phyloP scores from a whole-genome alignment of 2,797 vertebrate genomes.

The Buceros bicornis region DNA sequence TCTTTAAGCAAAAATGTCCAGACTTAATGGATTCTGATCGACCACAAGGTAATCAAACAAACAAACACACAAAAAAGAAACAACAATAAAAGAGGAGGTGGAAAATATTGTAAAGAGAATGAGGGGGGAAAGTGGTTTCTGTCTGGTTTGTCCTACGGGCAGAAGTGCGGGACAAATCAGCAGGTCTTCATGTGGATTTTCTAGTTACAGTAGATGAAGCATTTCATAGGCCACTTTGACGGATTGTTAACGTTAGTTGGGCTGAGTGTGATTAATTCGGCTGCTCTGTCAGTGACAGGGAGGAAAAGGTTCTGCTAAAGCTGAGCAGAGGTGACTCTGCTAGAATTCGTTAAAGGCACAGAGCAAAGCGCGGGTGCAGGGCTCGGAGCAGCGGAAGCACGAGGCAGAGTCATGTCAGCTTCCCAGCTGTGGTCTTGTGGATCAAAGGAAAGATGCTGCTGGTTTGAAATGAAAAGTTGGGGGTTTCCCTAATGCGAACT shows the following conservation, averaged over 20 bases:
- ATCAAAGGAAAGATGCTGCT: slow-evolving; percentile 60
- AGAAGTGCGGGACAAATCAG: slow-evolving; percentile 84
- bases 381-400: not conserved
- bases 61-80: not conserved
- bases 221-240: slow-evolving; percentile 86
- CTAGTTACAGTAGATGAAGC: slow-evolving; percentile 89
- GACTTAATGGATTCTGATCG: not conserved
- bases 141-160: slow-evolving; percentile 83
- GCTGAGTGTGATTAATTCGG: slow-evolving; percentile 96
- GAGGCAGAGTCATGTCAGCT: not conserved
- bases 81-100: not conserved
- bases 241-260: slow-evolving; percentile 92
- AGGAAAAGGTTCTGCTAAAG: slow-evolving; percentile 82
- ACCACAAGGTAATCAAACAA: not conserved
- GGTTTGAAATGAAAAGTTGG: slow-evolving; percentile 32
- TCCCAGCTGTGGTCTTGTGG: slow-evolving; percentile 34
- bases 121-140: slow-evolving; percentile 8
- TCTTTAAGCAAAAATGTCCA: slow-evolving; percentile 46
- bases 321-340: slow-evolving; percentile 80
- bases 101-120: not conserved
- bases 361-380: not conserved
- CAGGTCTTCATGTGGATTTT: slow-evolving; percentile 87
- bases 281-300: slow-evolving; percentile 85
- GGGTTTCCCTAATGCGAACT: not conserved
- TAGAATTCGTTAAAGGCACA: slow-evolving; percentile 46